Evolutionary conservation across 2,797 vertebrate genomes (phyloP), one percentile per base, ranked within the genome.

Genomic region (Onychomys torridus): DNA sequence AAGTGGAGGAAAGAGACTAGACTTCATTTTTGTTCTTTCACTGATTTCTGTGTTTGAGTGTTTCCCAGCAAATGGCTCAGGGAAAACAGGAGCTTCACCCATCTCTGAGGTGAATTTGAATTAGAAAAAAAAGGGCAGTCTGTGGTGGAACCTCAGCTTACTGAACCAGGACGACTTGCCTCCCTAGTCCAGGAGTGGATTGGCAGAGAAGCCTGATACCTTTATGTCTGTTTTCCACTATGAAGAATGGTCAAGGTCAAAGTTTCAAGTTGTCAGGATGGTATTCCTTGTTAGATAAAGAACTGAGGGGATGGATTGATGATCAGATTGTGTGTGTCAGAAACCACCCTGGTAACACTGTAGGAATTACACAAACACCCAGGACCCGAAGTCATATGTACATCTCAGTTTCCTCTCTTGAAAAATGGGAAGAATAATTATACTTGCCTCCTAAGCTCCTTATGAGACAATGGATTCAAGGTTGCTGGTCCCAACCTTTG

Each of bases 91-190:
- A 75, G 8, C 34, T 93, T 5, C 19, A 37, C 6, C 77, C 10
- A 49, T 49, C 90, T 78, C 71, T 23, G 52, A 69, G n/a, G 25
- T 91, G 46, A 23, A 86, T 89, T 94, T 92, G 59, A 75, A n/a
- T 69, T 69, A 16, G 52, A 1, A 4, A n/a, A 96, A 67, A 77
- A 34, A 6, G 0, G 1, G 7, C 25, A 83, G 32, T 49, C 32
- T 14, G 55, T 32, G 46, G 16, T 52, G 0, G 1, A 23, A 32
- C 17, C 59, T 63, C 55, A 71, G 40, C 9, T 57, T 63, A 32
- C 92, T 94, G 79, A 49, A 49, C 40, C 3, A 21, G 46, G 27
- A 63, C 63, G 4, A 17, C 78, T 83, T 40, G 71, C 43, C 16
- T 79, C 49, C 17, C 49, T 87, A 65, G 25, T 21, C 49, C 19